Percentiles rank a stretch among this genome's conserved stretches.
Conservation (phyloP, 1,140 invertebrate genomes). For the Tetragnatha versicolor region DNA sequence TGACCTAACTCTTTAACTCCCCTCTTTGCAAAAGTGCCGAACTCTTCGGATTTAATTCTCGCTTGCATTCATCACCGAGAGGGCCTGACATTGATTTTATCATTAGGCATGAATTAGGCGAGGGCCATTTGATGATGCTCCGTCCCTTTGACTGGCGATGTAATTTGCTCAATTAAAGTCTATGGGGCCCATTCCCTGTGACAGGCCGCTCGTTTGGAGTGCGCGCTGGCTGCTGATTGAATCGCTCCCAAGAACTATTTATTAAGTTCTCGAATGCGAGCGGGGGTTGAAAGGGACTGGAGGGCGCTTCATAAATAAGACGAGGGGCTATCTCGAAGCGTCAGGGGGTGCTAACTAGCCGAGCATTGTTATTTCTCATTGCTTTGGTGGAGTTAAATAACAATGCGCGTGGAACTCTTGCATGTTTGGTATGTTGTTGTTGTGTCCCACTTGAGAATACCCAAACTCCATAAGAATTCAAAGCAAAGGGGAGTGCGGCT, state of each 20-base stretch:
- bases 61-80: slow-evolving; percentile 41
- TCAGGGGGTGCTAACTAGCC: too few relatives aligned
- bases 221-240: slow-evolving; percentile 34
- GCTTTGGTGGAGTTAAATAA: too few relatives aligned
- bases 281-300: too few relatives aligned
- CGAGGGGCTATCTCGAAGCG: too few relatives aligned
- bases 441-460: too few relatives aligned
- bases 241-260: slow-evolving; percentile 49
- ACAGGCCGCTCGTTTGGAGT: slow-evolving; percentile 43
- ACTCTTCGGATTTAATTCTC: slow-evolving; percentile 44
- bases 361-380: too few relatives aligned
- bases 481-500: too few relatives aligned
- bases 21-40: slow-evolving; percentile 34
- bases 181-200: slow-evolving; percentile 48
- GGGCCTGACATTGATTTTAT: slow-evolving; percentile 51
- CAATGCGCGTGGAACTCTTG: too few relatives aligned
- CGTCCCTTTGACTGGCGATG: slow-evolving; percentile 46
- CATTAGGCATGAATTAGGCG: slow-evolving; percentile 53
- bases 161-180: slow-evolving; percentile 54
- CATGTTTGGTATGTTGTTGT: too few relatives aligned
- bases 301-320: too few relatives aligned
- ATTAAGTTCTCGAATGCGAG: slow-evolving; percentile 52
- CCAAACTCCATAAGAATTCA: too few relatives aligned
- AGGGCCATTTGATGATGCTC: slow-evolving; percentile 46
- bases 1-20: slow-evolving; percentile 39